Evolutionary conservation across 2,888 invertebrate species (phyloP), one percentile per base, ranked within the genome.

Genomic region (Drosophila lacicola): DNA sequence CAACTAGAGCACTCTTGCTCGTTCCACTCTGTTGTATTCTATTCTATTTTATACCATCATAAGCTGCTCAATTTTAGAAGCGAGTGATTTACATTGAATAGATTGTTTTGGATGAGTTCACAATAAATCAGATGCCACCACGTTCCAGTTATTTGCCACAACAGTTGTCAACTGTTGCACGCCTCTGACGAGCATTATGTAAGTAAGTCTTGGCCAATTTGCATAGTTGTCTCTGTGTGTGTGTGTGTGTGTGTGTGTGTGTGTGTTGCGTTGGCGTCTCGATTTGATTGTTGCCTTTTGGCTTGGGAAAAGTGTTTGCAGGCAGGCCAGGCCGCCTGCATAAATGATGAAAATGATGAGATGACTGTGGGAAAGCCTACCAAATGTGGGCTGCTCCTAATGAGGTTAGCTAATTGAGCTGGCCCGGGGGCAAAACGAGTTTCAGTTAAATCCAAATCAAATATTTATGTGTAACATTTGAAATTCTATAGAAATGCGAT

Each of bases 291-390:
- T 36, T 50, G 64, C 47, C 81, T 57, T 78, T 69, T 44, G 56
- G 79, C 76, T 67, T 89, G 88, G 90, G 86, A 89, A 85, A 82
- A 82, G 71, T 78, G 75, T 71, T 83, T 34, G 83, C 61, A 67
- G 70, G 65, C 39, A 21, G 21, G 17, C 17, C 17, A 17, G 17
- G 17, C 17, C 49, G 60, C 51, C 49, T 44, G 46, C 39, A 54
- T 33, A 36, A 50, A 63, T 61, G 58, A 61, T 68, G 65, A 57
- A 54, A 29, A 51, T 42, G 65, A 67, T 17, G 46, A 39, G 67
- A 72, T 80, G 82, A 81, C 88, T 83, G 83, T 83, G 83, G 83
- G 89, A 83, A 83, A 87, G 85, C 85, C 66, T 78, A 84, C 63
- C 58, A 78, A 84, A 74, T 84, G 83, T 87, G 67, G 83, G 83